Percentiles rank a stretch among this genome's conserved stretches.
Evolutionary conservation across 2,888 invertebrate species (phyloP).

Genomic region (Rugalucina vietnamica): DNA sequence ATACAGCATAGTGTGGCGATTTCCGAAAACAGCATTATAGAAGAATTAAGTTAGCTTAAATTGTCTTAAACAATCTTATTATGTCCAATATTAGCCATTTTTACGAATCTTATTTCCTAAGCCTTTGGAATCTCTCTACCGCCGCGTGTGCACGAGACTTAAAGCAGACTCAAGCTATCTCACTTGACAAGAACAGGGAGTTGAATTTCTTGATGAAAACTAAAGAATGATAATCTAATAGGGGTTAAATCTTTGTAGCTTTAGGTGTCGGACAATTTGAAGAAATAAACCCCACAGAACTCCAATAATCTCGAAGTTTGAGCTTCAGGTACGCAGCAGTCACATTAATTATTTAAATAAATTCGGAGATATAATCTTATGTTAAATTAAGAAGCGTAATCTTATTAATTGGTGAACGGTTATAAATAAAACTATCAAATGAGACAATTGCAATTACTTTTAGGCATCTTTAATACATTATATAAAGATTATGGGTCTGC

Average conservation of each 20-base stretch:
- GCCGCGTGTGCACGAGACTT: conserved; percentile 59
- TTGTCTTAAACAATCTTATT: conserved; percentile 65
- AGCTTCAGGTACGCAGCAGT: conserved; percentile 29
- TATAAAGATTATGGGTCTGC: conserved; percentile 70
- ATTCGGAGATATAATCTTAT: conserved; percentile 71
- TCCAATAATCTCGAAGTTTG: background rate
- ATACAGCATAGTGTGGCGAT: conserved; percentile 49
- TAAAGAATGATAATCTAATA: conserved; percentile 59
- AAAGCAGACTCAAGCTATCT: conserved; percentile 58
- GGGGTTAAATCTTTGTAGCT: conserved; percentile 52
- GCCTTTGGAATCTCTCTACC: conserved; percentile 55
- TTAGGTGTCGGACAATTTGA: conserved; percentile 4
- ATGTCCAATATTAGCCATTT: conserved; percentile 54
- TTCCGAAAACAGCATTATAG: conserved; percentile 61
- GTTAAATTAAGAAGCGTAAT: conserved; percentile 74
- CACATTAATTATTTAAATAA: conserved; percentile 73
- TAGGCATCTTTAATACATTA: conserved; percentile 74
- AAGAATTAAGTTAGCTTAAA: conserved; percentile 60
- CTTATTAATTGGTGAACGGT: conserved; percentile 67
- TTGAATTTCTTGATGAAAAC: conserved; percentile 43
- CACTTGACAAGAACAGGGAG: conserved; percentile 45
- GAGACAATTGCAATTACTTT: conserved; percentile 78
- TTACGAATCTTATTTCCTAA: conserved; percentile 62
- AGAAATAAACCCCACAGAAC: background rate
- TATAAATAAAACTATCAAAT: conserved; percentile 77